Evolutionary conservation across 2,888 invertebrate genomes (phyloP), one percentile per base, ranked within the genome.

Genomic region (Luffia ferchaultella): DNA sequence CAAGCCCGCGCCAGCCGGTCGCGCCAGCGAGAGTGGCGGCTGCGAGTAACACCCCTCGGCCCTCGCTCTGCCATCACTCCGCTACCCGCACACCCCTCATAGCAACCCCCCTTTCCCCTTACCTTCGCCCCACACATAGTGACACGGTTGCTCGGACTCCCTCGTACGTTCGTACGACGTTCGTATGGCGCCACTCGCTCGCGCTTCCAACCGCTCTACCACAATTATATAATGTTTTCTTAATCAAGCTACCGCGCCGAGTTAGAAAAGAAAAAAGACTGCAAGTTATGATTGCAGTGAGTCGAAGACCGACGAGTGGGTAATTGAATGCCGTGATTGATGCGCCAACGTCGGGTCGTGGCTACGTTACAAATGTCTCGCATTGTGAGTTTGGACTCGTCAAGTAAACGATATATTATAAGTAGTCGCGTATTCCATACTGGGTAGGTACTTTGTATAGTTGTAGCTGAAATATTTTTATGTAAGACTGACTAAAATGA

Each of bases 191-290:
- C 80, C 76, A 80, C 82, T 79, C 73, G 75, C 74, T 79, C 73
- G 75, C 74, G 72, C 74, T 64, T 64, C 68, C 63, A 67, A 65
- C 68, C 71, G 69, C 71, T 73, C 68, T 73, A 70, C 67, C 70
- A 77, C 74, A 79, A 78, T 80, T 80, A 82, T 78, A 72, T 79
- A 79, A 78, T 79, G 74, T 78, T 80, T 80, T 79, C 75, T 76
- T 79, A 77, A 78, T 79, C 73, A 72, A 75, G 70, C 70, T 65
- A 70, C 70, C 70, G 68, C 68, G 69, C 65, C 63, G 62, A 62
- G 61, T 70, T 70, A 67, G 73, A 74, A 73, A 71, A 66, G 62
- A 58, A 65, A 65, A 62, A 30, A 7, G 5, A 12, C 30, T 30
- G 12, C 30, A 30, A 30, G 30, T 30, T 30, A 30, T 30, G 30